Percentiles rank a stretch among this genome's conserved stretches.
Conservation (phyloP, 2,797 vertebrate species). For the Acipenser oxyrinchus region DNA sequence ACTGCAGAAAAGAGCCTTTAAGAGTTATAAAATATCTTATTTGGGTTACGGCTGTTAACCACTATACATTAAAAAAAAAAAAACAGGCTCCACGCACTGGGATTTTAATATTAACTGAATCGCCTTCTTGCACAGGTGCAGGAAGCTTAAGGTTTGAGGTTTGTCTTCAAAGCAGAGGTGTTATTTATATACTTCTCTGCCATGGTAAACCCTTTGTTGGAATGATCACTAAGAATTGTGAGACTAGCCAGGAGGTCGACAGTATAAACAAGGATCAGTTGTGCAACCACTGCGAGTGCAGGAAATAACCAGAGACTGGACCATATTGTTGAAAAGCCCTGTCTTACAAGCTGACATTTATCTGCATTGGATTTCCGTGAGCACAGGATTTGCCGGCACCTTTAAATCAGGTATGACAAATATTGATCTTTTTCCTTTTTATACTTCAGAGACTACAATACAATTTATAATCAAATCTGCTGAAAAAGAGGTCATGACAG, state of each 20-base stretch:
- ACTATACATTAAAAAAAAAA: conserved; percentile 34
- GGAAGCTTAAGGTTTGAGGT: conserved; percentile 58
- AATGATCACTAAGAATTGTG: conserved; percentile 70
- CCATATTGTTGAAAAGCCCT: background rate
- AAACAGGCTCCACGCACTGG: conserved; percentile 62
- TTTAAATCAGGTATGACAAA: conserved; percentile 88
- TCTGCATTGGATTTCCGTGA: conserved; percentile 70
- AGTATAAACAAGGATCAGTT: conserved; percentile 66
- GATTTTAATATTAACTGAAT: conserved; percentile 52
- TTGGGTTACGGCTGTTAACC: conserved; percentile 71
- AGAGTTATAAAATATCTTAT: conserved; percentile 69
- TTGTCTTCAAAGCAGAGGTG: conserved; percentile 54
- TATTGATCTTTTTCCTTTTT: conserved; percentile 56
- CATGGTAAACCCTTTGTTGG: conserved; percentile 77
- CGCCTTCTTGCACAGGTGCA: conserved; percentile 37
- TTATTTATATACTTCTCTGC: conserved; percentile 69
- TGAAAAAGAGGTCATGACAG: conserved; percentile 48
- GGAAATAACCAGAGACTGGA: conserved; percentile 66
- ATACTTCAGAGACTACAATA: conserved; percentile 50
- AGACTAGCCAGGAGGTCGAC: conserved; percentile 69
- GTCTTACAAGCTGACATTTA: background rate
- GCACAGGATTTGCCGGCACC: conserved; percentile 70
- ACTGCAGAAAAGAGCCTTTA: conserved; percentile 58
- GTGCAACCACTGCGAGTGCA: conserved; percentile 63
- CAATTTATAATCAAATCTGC: conserved; percentile 48